These are phyloP conservation scores for Drosophila dives DNA, from an alignment of 2,888 invertebrate species.

Conservation along the genomic window DNA sequence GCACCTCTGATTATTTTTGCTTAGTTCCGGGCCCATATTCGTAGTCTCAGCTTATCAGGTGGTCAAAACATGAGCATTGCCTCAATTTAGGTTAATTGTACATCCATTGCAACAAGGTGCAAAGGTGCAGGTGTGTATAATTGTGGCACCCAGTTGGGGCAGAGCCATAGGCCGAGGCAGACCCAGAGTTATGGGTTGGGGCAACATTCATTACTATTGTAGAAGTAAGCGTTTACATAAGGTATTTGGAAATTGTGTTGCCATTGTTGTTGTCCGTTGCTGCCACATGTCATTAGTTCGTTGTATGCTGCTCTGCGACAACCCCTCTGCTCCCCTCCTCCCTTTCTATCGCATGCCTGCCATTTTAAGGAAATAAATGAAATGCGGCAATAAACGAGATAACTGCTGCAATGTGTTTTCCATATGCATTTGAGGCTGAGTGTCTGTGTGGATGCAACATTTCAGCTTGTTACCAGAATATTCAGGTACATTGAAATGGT, in stretches of 20 bases:
- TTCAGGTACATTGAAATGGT: not conserved
- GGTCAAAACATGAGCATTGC: constrained; percentile 58
- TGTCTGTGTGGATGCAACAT: constrained; percentile 1
- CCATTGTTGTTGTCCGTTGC: constrained; percentile 29
- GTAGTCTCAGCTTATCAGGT: constrained; percentile 60
- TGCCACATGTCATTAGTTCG: constrained; percentile 57
- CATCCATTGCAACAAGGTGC: constrained; percentile 41
- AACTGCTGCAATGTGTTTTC: constrained; percentile 33
- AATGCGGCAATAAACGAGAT: constrained; percentile 62
- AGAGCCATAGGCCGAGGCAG: not conserved
- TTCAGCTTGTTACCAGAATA: constrained; percentile 5
- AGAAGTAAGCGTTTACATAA: constrained; percentile 39
- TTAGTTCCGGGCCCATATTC: constrained; percentile 31
- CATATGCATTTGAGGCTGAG: not conserved
- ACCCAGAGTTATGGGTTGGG: not conserved
- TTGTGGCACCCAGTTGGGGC: not conserved
- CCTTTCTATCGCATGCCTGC: not conserved
- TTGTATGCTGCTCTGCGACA: constrained; percentile 4
- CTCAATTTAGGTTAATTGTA: constrained; percentile 79
- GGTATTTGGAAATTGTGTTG: constrained; percentile 53
- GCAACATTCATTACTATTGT: constrained; percentile 43
- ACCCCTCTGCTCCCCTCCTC: too few relatives aligned
- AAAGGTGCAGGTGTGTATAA: constrained; percentile 7
- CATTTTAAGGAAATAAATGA: constrained; percentile 48
- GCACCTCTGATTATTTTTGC: constrained; percentile 37